A percentile compares a stretch with the other conserved stretches of the same genome.
These are phyloP conservation scores for Plutella xylostella DNA, from an alignment of 2,888 invertebrate genomes.

Conservation along the genomic window DNA sequence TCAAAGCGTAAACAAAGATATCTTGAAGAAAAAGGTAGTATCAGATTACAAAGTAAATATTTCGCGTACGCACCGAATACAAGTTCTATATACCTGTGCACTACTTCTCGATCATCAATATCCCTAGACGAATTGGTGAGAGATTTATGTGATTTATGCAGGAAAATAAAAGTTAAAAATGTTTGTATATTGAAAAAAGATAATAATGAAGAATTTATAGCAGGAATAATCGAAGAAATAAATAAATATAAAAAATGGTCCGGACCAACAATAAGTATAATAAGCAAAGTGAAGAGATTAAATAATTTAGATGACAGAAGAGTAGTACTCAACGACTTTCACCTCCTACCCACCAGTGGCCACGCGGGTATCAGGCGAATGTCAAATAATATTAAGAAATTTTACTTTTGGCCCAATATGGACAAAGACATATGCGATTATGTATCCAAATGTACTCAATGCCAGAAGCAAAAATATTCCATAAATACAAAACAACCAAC, in stretches of 20 bases:
- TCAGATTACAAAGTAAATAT: not conserved
- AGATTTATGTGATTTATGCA: too few relatives aligned
- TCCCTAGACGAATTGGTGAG: not conserved
- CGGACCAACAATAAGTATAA: not conserved
- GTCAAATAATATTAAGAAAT: slow-evolving; percentile 2
- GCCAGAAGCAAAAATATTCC: not conserved
- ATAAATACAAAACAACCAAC: not conserved
- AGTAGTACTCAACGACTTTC: not conserved
- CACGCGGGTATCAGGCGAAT: slow-evolving; percentile 5
- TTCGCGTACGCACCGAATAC: not conserved
- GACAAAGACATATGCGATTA: not conserved
- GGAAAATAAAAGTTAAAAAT: not conserved
- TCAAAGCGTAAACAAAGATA: not conserved
- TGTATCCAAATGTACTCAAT: slow-evolving; percentile 1
- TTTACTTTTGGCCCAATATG: slow-evolving; percentile 2
- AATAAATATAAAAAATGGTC: not conserved
- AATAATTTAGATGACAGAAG: too few relatives aligned
- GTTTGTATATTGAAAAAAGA: not conserved
- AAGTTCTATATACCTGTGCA: not conserved
- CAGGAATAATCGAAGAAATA: not conserved
- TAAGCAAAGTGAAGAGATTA: not conserved
- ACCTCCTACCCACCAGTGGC: slow-evolving; percentile 1
- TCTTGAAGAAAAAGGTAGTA: too few relatives aligned
- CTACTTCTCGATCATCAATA: not conserved
- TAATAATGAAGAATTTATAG: slow-evolving; percentile 1